Percentiles rank a stretch among this genome's conserved stretches.
These are phyloP conservation scores for Crotalus helleri DNA, from an alignment of 2,113 vertebrate genomes.

Conservation along the genomic window DNA sequence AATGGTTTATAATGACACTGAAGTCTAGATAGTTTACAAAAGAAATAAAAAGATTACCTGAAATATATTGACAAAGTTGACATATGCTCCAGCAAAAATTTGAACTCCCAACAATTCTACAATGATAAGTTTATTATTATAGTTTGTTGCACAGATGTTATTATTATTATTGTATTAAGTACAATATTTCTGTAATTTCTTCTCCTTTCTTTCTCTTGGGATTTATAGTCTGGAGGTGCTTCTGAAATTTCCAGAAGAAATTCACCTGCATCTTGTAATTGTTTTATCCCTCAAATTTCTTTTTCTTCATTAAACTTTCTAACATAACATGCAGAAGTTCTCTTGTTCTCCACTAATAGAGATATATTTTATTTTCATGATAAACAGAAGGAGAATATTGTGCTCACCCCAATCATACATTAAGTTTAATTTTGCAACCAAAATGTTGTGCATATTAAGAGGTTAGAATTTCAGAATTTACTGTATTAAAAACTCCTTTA, in stretches of 20 bases:
- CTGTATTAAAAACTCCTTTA: neutral
- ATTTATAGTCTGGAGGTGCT: neutral
- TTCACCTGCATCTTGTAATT: neutral
- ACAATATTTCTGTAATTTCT: neutral
- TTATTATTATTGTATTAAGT: neutral
- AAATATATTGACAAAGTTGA: constrained; percentile 50
- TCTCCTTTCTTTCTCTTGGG: neutral
- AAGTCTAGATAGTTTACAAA: neutral
- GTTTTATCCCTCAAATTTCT: neutral
- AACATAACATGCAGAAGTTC: neutral
- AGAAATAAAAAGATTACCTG: constrained; percentile 25
- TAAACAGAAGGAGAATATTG: neutral
- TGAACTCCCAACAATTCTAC: constrained; percentile 45
- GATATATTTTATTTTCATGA: neutral
- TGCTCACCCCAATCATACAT: too few relatives aligned
- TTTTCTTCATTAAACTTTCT: neutral
- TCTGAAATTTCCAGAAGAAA: neutral
- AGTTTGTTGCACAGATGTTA: neutral
- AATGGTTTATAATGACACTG: neutral
- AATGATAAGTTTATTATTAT: constrained; percentile 25
- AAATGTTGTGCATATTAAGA: neutral
- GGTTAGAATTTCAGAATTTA: neutral
- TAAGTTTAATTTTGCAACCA: neutral
- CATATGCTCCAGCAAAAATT: constrained; percentile 63
- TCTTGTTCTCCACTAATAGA: neutral